A percentile compares a stretch with the other conserved stretches of the same genome.
Evolutionary conservation across 2,113 vertebrate genomes (phyloP).

Genomic region (Promerops cafer): DNA sequence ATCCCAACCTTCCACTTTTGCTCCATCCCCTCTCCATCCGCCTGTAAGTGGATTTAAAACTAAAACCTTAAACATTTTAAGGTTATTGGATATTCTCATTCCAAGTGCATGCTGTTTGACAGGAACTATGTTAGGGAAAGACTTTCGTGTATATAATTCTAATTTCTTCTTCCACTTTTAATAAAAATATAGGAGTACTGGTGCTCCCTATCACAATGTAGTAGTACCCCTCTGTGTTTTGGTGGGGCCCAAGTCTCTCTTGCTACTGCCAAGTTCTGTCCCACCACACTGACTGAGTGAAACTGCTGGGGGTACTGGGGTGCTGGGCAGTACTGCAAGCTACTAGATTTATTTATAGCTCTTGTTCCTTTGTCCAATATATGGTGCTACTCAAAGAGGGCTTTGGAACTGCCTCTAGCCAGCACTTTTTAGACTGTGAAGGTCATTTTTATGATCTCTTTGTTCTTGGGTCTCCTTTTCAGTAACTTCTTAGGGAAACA

Average conservation of each 20-base stretch:
- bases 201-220: not conserved
- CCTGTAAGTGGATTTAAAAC: not conserved
- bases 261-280: not conserved
- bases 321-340: not conserved
- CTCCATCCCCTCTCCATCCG: not conserved
- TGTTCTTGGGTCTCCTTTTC: not conserved
- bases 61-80: not conserved
- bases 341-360: not conserved
- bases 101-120: not conserved
- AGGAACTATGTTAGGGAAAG: not conserved
- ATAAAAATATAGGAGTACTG: not conserved
- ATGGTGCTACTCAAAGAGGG: not conserved
- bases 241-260: not conserved
- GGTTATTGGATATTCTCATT: not conserved
- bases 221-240: not conserved
- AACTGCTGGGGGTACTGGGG: not conserved
- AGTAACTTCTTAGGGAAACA: not conserved
- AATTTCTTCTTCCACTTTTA: not conserved
- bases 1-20: not conserved
- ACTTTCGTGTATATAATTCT: not conserved
- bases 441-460: not conserved
- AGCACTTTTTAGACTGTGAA: not conserved
- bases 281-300: not conserved
- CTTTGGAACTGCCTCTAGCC: not conserved
- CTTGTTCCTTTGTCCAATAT: not conserved